Conservation (phyloP, 2,797 vertebrate genomes). For the Tragopan temminckii region DNA sequence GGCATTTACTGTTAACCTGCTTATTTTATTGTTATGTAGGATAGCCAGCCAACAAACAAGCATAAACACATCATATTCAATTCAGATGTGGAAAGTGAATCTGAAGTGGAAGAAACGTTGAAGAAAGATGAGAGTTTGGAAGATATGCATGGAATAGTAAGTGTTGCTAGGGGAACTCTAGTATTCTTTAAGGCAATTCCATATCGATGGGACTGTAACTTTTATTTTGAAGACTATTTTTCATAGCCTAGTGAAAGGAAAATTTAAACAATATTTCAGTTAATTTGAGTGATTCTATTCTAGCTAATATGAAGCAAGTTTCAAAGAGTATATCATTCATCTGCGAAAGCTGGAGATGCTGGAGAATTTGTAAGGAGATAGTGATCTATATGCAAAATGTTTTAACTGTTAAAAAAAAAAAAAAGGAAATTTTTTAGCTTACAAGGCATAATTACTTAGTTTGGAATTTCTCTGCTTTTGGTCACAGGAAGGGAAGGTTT, state of each 20-base stretch:
- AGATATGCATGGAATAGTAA: constrained; percentile 57
- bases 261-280: not conserved
- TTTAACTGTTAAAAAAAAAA: not conserved
- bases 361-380: not conserved
- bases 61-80: constrained; percentile 90
- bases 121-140: constrained; percentile 49
- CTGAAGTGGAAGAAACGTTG: not conserved
- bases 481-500: not conserved
- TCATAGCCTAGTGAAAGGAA: not conserved
- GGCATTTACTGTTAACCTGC: not conserved
- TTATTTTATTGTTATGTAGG: constrained; percentile 75
- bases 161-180: not conserved
- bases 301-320: not conserved
- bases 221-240: not conserved
- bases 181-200: not conserved
- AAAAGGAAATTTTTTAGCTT: not conserved
- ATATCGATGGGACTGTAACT: not conserved
- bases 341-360: not conserved
- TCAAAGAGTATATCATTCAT: not conserved
- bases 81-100: constrained; percentile 85
- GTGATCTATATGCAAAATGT: not conserved
- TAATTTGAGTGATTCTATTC: not conserved
- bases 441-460: not conserved
- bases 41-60: constrained; percentile 75
- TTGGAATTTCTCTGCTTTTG: not conserved